Conservation (phyloP, 1,140 invertebrate genomes). For the Galleria mellonella region DNA sequence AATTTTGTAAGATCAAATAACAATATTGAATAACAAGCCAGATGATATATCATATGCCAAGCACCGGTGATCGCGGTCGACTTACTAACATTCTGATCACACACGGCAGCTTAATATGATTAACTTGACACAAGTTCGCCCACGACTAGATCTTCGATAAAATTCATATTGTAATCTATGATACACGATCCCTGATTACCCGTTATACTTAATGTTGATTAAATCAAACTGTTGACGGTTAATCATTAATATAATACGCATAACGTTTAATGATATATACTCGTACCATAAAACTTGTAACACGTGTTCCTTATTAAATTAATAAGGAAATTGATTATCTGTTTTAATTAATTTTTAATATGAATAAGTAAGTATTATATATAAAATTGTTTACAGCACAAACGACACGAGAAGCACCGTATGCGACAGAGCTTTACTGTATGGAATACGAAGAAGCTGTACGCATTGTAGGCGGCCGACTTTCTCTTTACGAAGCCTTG, state of each 20-base stretch:
- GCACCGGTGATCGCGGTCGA: slow-evolving; percentile 53
- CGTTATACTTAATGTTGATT: background rate
- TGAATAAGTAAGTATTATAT: no score
- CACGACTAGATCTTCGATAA: slow-evolving; percentile 29
- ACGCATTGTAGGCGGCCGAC: slow-evolving; percentile 49
- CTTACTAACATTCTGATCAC: slow-evolving; percentile 29
- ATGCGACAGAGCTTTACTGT: slow-evolving; percentile 3
- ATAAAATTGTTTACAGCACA: no score
- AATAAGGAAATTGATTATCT: no score
- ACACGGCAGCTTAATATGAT: slow-evolving; percentile 29
- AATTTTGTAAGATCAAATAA: slow-evolving; percentile 46
- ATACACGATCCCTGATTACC: slow-evolving; percentile 15
- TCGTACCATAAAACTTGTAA: no score
- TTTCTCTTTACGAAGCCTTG: slow-evolving; percentile 28
- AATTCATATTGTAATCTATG: slow-evolving; percentile 27
- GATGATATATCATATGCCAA: slow-evolving; percentile 62
- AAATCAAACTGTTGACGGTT: no score
- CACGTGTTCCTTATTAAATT: no score
- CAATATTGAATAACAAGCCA: slow-evolving; percentile 56
- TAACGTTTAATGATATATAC: no score
- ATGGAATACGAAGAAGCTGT: slow-evolving; percentile 13
- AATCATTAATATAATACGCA: no score
- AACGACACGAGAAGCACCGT: background rate
- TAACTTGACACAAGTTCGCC: slow-evolving; percentile 22
- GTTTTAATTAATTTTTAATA: no score